Evolutionary conservation across 2,888 invertebrate species (phyloP), one percentile per base, ranked within the genome.

Genomic region (Platycheirus rosarum): DNA sequence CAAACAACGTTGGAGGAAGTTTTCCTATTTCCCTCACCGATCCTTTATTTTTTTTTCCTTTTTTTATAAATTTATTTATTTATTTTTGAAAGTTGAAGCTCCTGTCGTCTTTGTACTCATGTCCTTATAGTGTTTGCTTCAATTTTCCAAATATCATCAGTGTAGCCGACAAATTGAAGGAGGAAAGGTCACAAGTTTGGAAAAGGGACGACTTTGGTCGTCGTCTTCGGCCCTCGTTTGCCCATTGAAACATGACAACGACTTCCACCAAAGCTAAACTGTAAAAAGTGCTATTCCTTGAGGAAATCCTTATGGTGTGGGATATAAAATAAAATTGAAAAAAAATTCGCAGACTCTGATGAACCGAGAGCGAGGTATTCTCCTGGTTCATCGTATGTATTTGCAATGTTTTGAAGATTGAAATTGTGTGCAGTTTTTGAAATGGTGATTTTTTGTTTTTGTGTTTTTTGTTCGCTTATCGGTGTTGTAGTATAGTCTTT

Each of bases 71-170:
- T 29, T 60, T 57, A 29, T 57, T 32, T 49, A 44, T 60, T 60
- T 44, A 42, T 60, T 60, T 14, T 42, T 29, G 11, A 29, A 42
- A 29, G 26, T 16, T 14, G 37, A n/a, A 40, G 13, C 14, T 5
- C 13, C 13, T 6, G 13, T 55, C 16, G 53, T 55, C 57, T 2
- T 49, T 29, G 16, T 48, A 37, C 3, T 51, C 35, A 35, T 8
- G 44, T 49, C 32, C 57, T 55, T 65, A 66, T 55, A 65, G 82
- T 82, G 76, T 76, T 82, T 82, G 71, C 71, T 77, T 82, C 82
- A 82, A 82, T 77, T 82, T 82, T 73, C 82, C 82, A 68, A 77
- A 82, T 77, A 77, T 82, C 76, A 77, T 82, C 82, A 82, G 76
- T 60, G 55, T 63, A 71, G 82, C 76, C 63, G 82, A 82, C 82